phyloP scores from a whole-genome alignment of 53 echinoderm and acorn worm species.

The Patiria pectinifera region DNA sequence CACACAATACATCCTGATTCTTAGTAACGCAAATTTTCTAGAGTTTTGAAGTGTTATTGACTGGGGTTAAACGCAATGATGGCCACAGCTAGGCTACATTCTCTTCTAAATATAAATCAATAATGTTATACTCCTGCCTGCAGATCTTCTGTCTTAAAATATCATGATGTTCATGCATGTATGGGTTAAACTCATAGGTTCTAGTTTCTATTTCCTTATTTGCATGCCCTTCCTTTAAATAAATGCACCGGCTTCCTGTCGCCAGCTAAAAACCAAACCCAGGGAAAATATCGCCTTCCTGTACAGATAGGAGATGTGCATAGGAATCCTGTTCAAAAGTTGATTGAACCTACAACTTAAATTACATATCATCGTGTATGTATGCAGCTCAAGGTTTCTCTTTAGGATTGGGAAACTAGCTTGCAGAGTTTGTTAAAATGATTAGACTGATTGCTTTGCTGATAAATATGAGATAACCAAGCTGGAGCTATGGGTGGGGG shows the following conservation, averaged over 20 bases:
- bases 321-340: background rate
- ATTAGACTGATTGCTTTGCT: background rate
- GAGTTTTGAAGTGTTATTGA: too few species aligned
- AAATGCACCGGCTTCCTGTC: conserved; percentile 12
- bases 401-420: background rate
- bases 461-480: background rate
- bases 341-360: background rate
- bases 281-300: conserved; percentile 11
- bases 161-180: too few species aligned
- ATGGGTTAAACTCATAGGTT: background rate
- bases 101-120: too few species aligned
- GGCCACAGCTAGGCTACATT: too few species aligned
- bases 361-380: background rate
- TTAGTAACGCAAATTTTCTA: too few species aligned
- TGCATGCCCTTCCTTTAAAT: background rate
- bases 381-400: background rate
- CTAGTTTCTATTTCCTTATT: conserved; percentile 14
- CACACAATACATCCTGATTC: too few species aligned
- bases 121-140: too few species aligned
- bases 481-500: background rate
- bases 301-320: background rate
- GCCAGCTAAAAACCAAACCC: conserved; percentile 5
- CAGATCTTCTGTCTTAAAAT: too few species aligned
- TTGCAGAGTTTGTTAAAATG: background rate
- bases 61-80: too few species aligned